Conservation (phyloP, 2,888 invertebrate species). For the Ypsolopha sequella region DNA sequence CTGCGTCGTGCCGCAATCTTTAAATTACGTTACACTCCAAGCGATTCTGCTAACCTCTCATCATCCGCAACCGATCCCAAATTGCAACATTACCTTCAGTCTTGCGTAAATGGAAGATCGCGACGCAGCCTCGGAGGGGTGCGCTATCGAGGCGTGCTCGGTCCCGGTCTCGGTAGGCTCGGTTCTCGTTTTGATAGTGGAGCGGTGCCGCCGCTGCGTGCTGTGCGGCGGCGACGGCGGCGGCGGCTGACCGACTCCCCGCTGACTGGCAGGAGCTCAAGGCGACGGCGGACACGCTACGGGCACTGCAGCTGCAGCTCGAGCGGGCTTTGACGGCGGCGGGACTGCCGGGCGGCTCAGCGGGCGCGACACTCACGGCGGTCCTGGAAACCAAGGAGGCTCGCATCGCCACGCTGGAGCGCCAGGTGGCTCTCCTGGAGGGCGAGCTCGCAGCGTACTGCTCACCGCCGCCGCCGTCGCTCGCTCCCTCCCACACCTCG, state of each 20-base stretch:
- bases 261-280: conserved; percentile 79
- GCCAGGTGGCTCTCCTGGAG: conserved; percentile 85
- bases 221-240: conserved; percentile 40
- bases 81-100: no score
- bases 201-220: conserved; percentile 27
- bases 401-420: conserved; percentile 88
- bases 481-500: conserved; percentile 68
- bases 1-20: conserved; percentile 5
- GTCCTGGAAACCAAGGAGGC: conserved; percentile 89
- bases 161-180: conserved; percentile 25
- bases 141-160: conserved; percentile 22
- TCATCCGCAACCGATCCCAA: no score
- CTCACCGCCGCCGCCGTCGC: conserved; percentile 58
- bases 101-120: not conserved
- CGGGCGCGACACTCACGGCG: conserved; percentile 79
- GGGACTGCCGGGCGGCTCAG: conserved; percentile 67
- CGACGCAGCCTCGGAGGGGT: conserved; percentile 28
- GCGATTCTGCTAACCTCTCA: not conserved
- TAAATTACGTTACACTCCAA: not conserved
- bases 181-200: conserved; percentile 34
- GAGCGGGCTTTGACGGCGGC: conserved; percentile 78
- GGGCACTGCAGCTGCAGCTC: conserved; percentile 84
- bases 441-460: conserved; percentile 74
- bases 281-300: conserved; percentile 87
- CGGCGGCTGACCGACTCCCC: conserved; percentile 49